Base-by-base conservation (phyloP, 2,797 vertebrate species). In the Pelodytes ibericus region DNA sequence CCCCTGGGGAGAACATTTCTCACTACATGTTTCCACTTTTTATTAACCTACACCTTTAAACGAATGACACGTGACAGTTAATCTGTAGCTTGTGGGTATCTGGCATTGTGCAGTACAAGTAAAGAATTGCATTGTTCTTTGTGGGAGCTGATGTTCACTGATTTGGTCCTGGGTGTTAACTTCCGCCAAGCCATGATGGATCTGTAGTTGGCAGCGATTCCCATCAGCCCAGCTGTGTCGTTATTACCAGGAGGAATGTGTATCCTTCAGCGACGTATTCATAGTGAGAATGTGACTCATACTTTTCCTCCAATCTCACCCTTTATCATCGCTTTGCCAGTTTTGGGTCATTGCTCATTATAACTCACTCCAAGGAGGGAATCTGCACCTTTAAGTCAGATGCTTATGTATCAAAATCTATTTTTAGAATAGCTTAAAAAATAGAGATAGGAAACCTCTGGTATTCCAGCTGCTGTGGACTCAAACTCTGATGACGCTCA, bases 331-430 rank as follows among this genome's bases (percentile, higher is more conserved):
- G 10, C 24, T 6, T 25, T 76, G 66, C 74, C 57, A 70, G 63
- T 76, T 63, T 77, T 68, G n/a, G 51, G 26, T 41, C 24, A 64
- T 71, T 44, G 60, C 75, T 77, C 75, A 76, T 76, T 64, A 47
- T 69, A 63, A 64, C 49, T 77, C 68, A 71, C 26, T 66, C 33
- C n/a, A n/a, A 33, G 18, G 56, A 74, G 6, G 15, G 20, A n/a
- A 47, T 29, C n/a, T 58, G 36, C 33, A 66, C 18, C 24, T 33
- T 25, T 11, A 41, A 29, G 49, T 53, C 3, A 20, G n/a, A 53
- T 7, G 49, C 8, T 20, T 20, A 8, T 53, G 7, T 11, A 4
- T 3, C 18, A 24, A 53, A 53, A 53, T 53, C 49, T 53, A 53
- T 53, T 53, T 53, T 7, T 24, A 20, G 5, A 13, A 39, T 39